phyloP scores from a whole-genome alignment of 2,888 invertebrate species.

The Parnassius glacialis region DNA sequence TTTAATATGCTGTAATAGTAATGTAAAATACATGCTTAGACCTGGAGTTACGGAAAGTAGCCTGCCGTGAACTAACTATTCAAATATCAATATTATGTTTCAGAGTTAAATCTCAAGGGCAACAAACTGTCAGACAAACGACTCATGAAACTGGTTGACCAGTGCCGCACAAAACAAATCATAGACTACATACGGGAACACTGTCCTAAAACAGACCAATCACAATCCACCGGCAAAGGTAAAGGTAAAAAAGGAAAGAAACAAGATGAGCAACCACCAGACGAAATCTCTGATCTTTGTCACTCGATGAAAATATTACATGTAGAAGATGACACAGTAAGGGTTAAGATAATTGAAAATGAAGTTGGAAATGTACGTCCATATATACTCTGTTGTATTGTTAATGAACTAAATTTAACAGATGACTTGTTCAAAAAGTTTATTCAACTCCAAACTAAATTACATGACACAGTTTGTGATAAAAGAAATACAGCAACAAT shows the following conservation, averaged over 20 bases:
- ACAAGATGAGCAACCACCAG: slow-evolving; percentile 52
- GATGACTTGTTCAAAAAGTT: slow-evolving; percentile 86
- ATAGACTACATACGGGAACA: slow-evolving; percentile 88
- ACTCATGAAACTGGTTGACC: slow-evolving; percentile 87
- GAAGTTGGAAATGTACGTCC: slow-evolving; percentile 83
- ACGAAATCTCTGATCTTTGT: slow-evolving; percentile 55
- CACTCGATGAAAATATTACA: slow-evolving; percentile 71
- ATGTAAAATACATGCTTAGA: no score
- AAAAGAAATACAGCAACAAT: slow-evolving; percentile 89
- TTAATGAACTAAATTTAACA: slow-evolving; percentile 83
- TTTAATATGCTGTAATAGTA: no score
- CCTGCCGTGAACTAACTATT: no score
- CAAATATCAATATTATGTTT: slow-evolving; percentile 31
- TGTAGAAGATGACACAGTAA: slow-evolving; percentile 69
- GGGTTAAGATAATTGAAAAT: slow-evolving; percentile 77
- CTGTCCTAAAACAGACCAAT: slow-evolving; percentile 69
- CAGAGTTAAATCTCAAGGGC: slow-evolving; percentile 86
- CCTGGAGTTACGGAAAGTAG: no score
- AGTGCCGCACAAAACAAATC: slow-evolving; percentile 87
- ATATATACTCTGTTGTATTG: slow-evolving; percentile 86
- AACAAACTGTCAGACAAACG: slow-evolving; percentile 88
- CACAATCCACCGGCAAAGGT: slow-evolving; percentile 47
- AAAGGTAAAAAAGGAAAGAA: slow-evolving; percentile 69
- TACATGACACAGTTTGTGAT: slow-evolving; percentile 88
- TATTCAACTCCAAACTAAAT: slow-evolving; percentile 88